These are phyloP conservation scores for Macrochelys suwanniensis DNA, from an alignment of 2,797 vertebrate species.

Conservation along the genomic window DNA sequence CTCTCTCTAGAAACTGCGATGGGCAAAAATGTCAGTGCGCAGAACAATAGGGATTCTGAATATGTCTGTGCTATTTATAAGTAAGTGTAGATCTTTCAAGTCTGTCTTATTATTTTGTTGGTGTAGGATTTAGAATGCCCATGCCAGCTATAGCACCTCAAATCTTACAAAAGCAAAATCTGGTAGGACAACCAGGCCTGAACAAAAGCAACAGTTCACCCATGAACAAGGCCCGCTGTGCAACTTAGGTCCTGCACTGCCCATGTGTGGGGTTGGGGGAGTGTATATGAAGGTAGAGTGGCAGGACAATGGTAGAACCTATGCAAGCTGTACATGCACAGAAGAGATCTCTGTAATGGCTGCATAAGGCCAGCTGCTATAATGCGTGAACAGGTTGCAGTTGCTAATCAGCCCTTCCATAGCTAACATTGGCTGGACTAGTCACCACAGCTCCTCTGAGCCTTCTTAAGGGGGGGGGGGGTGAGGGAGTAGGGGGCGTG, in stretches of 20 bases:
- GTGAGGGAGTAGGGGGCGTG: neutral
- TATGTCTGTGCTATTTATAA: constrained; percentile 91
- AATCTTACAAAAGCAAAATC: neutral
- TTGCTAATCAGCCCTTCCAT: neutral
- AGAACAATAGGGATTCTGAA: constrained; percentile 90
- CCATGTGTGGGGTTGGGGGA: neutral
- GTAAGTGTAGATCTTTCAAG: constrained; percentile 78
- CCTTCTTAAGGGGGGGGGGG: neutral
- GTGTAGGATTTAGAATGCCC: neutral
- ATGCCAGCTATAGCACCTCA: neutral
- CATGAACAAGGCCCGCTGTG: neutral
- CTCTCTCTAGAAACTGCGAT: too few species aligned
- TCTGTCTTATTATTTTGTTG: neutral
- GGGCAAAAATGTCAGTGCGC: constrained; percentile 91
- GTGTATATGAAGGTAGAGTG: neutral
- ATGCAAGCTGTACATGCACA: neutral
- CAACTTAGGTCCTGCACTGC: neutral
- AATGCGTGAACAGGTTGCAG: neutral
- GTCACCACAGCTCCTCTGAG: neutral
- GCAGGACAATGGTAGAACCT: neutral
- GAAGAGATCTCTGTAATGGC: neutral
- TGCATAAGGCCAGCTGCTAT: neutral
- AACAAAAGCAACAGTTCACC: neutral
- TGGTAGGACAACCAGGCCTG: neutral
- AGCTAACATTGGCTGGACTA: neutral